Conservation (phyloP, 2,113 vertebrate genomes). For the Natator depressus region DNA sequence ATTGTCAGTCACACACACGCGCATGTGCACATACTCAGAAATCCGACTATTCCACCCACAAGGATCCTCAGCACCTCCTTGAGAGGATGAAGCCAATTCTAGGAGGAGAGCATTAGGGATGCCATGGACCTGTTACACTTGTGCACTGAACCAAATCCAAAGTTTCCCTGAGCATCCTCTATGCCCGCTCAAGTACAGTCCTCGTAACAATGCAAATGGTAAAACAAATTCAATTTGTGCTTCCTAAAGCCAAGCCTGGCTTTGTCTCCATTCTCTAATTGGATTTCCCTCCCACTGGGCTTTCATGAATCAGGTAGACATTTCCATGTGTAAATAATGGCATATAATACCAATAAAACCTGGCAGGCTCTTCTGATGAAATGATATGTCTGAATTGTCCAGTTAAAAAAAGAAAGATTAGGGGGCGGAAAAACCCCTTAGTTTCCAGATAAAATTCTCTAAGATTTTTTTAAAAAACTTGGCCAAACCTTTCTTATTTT, state of each 20-base stretch:
- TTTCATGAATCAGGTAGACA: neutral
- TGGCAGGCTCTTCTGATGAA: neutral
- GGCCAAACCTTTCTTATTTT: constrained; percentile 21
- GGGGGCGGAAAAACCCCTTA: neutral
- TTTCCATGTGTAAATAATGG: neutral
- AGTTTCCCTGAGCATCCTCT: neutral
- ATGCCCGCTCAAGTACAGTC: neutral
- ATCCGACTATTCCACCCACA: neutral
- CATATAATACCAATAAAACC: neutral
- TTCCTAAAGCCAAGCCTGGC: neutral
- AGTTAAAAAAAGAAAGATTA: neutral
- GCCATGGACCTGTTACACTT: neutral
- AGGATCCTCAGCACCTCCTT: neutral
- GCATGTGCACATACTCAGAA: neutral
- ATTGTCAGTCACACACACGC: neutral
- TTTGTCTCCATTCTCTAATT: neutral
- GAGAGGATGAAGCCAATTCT: neutral
- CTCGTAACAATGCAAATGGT: neutral
- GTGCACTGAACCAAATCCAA: neutral
- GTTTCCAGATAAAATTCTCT: no score
- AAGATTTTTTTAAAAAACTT: neutral
- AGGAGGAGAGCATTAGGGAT: neutral
- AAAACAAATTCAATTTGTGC: neutral
- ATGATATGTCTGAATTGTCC: neutral
- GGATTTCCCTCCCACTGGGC: neutral